Base-by-base conservation (phyloP, 2,113 vertebrate species). In the Paralichthys olivaceus region DNA sequence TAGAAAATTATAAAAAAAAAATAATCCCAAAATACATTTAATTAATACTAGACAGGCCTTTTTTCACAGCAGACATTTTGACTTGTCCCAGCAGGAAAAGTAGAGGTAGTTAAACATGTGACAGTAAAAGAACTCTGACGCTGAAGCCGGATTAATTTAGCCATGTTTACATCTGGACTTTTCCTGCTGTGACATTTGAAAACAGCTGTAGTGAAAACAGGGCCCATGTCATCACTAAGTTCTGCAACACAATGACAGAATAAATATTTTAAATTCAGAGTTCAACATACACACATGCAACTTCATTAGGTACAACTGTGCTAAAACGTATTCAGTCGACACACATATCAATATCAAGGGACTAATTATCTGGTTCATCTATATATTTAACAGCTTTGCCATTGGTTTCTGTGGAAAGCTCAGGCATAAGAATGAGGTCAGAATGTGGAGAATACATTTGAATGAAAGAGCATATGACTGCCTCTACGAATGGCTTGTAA, bases 1-100 rank as follows among this genome's bases (percentile, higher is more conserved):
- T 70, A 71, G 25, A 60, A 71, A 75, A 75, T n/a, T 13, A 7
- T 53, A 47, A 22, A 53, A 53, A 22, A 22, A 84, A 83, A 84
- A 65, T 75, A 67, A 73, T 81, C 84, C 84, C 81, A 87, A 90
- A 90, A 87, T 81, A 84, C 84, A 87, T 88, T 77, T 53, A n/a
- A 55, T 23, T 9, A 25, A 25, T 13, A 2, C 22, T 11, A 2
- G 26, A 22, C 15, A 25, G 61, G 28, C 17, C 28, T 17, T 53
- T 68, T 25, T 47, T 57, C 56, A 53, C 20, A 53, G 40, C 40
- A 63, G 58, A 19, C 6, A 13, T 74, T 37, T 22, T 55, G 23
- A 73, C 22, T 23, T 12, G 17, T 32, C 60, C 25, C 6, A 28
- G 23, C 23, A 28, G 14, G 55, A 19, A 55, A 26, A 55, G n/a